Evolutionary conservation across 2,888 invertebrate genomes (phyloP), one percentile per base, ranked within the genome.

Genomic region (Ornithoptera alexandrae): DNA sequence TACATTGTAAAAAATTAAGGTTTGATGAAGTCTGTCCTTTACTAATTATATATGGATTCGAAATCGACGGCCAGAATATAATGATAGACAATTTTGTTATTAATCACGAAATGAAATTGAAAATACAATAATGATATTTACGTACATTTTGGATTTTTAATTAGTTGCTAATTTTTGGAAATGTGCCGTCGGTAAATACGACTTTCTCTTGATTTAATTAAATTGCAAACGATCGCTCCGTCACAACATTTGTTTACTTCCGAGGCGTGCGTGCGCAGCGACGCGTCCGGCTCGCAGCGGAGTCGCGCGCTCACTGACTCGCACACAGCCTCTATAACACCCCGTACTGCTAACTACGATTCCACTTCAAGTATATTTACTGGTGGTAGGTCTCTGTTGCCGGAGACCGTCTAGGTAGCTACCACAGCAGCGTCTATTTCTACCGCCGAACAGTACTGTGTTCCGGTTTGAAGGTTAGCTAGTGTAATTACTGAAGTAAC

Each of bases 241-340:
- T 50, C 46, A 58, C 67, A 68, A 58, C 68, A 64, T 71, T 67
- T 71, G 70, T 71, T 71, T 71, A 71, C 70, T 71, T 71, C 65
- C 64, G 64, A 56, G 10, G 4, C 61, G 58, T 36, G 46, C n/a
- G 12, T 17, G 12, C 22, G 24, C 64, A 42, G 18, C 63, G 70
- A 56, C 56, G 64, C 70, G 70, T 71, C 18, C 18, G 22, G 24
- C 57, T 50, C 58, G 30, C 15, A 56, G 57, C 61, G 50, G 61
- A 57, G 70, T 67, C 65, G 65, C 67, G 70, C 61, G 67, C 67
- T 71, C 20, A 71, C 70, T 71, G 70, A 61, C 64, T 67, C 63
- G 39, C 63, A 61, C 56, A 39, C n/a, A 53, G 60, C 59, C 39
- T 56, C 42, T 57, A 61, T 56, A 67, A 67, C 60, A 65, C 64